Percentiles rank a stretch among this genome's conserved stretches.
phyloP scores from a whole-genome alignment of 2,797 vertebrate species.

The Amblyraja radiata region DNA sequence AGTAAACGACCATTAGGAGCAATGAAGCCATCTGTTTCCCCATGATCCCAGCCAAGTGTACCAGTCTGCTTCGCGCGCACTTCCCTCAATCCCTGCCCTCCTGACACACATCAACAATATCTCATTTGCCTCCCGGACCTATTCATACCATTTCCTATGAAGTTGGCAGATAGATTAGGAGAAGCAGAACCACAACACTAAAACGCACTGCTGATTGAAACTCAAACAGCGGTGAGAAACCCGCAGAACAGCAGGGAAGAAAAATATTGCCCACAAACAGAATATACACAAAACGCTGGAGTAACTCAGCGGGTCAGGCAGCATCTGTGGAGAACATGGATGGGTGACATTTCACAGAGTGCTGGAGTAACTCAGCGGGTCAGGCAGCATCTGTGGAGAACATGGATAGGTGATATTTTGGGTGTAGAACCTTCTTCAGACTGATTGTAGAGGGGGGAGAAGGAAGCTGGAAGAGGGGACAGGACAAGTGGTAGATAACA shows the following conservation, averaged over 20 bases:
- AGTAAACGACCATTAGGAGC: neutral
- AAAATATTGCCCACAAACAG: neutral
- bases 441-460: no score
- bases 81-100: neutral
- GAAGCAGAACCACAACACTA: neutral
- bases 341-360: no score
- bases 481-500: no score
- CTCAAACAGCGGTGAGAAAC: neutral
- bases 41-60: neutral
- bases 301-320: no score
- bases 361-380: no score
- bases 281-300: no score
- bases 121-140: neutral
- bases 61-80: neutral
- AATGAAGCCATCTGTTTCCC: neutral
- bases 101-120: neutral
- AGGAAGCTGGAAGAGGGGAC: no score
- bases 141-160: neutral
- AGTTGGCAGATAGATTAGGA: neutral
- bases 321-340: no score
- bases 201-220: neutral
- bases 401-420: no score
- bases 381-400: no score
- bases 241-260: neutral
- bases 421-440: no score